Evolutionary conservation across 2,797 vertebrate genomes (phyloP), one percentile per base, ranked within the genome.

Genomic region (Acomys russatus): DNA sequence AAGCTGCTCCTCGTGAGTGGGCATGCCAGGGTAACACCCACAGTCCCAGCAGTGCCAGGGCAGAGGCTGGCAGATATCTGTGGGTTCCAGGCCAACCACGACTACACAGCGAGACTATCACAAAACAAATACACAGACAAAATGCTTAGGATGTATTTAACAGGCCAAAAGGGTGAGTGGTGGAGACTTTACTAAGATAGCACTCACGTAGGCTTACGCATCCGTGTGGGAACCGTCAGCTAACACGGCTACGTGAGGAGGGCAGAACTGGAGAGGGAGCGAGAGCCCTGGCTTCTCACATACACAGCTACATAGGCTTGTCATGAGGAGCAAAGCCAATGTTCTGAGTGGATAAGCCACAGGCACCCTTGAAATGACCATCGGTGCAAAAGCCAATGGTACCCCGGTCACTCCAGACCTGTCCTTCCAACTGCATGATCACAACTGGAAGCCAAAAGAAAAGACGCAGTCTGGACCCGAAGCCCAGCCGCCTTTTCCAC

Each of bases 401-500:
- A 64, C 61, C 63, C 70, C 30, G 1, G 4, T 17, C 68, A 78
- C 49, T 78, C 54, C 80, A 51, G 56, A 85, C 25, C n/a, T 23
- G 17, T 33, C 15, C 74, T 6, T 20, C 9, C 25, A 0, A 0
- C 9, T 85, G 20, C 22, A 64, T 1, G 63, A n/a, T 30, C 79
- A 80, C n/a, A 59, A 82, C 51, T 51, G 92, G 73, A 68, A 38
- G 70, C 49, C 88, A n/a, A 84, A 68, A 90, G 49, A 88, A 68
- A 90, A 85, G 17, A 56, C 30, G 28, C 73, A 63, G 44, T 8
- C 63, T 35, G 78, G 74, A 59, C 5, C 4, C 78, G 51, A 71
- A 78, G 80, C 73, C 12, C 84, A 56, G 18, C 20, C 38, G 10
- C 25, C 17, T 20, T 56, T 15, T 3, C 64, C 7, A 0, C 0